phyloP scores from a whole-genome alignment of 1,140 invertebrate genomes.

The Planococcus citri region DNA sequence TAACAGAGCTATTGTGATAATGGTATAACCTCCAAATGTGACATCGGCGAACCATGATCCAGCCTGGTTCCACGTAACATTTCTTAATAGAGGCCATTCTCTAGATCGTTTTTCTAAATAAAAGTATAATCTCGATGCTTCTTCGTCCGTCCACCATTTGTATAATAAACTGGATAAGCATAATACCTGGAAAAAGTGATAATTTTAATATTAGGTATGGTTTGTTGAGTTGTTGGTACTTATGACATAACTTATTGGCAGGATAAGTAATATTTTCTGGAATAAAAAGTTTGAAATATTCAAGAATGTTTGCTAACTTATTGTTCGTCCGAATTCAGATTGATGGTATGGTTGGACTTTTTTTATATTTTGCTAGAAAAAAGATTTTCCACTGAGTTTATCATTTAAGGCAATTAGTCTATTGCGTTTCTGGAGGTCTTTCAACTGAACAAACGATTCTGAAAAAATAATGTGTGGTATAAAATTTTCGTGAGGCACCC shows the following conservation, averaged over 20 bases:
- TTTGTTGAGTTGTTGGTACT: too few relatives aligned
- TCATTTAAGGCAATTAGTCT: too few relatives aligned
- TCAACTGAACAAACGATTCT: too few relatives aligned
- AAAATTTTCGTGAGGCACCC: too few relatives aligned
- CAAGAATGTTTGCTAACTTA: background rate
- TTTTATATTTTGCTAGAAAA: too few relatives aligned
- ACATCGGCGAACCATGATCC: conserved; percentile 48
- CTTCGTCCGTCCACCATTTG: conserved; percentile 55
- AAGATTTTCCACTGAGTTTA: too few relatives aligned
- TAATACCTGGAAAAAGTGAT: conserved; percentile 42
- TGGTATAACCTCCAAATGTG: conserved; percentile 49
- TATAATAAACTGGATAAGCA: conserved; percentile 51
- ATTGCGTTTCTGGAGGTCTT: too few relatives aligned
- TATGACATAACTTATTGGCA: background rate
- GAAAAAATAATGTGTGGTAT: too few relatives aligned
- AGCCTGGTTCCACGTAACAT: conserved; percentile 51
- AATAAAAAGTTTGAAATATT: background rate
- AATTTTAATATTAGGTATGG: background rate
- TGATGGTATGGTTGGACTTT: too few relatives aligned
- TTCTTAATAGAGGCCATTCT: conserved; percentile 59
- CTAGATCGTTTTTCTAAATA: conserved; percentile 53
- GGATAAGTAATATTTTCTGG: background rate
- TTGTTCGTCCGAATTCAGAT: too few relatives aligned
- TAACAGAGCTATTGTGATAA: conserved; percentile 52
- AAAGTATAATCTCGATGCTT: conserved; percentile 48